These are phyloP conservation scores for Antitype chi DNA, from an alignment of 2,888 invertebrate genomes.

Conservation along the genomic window DNA sequence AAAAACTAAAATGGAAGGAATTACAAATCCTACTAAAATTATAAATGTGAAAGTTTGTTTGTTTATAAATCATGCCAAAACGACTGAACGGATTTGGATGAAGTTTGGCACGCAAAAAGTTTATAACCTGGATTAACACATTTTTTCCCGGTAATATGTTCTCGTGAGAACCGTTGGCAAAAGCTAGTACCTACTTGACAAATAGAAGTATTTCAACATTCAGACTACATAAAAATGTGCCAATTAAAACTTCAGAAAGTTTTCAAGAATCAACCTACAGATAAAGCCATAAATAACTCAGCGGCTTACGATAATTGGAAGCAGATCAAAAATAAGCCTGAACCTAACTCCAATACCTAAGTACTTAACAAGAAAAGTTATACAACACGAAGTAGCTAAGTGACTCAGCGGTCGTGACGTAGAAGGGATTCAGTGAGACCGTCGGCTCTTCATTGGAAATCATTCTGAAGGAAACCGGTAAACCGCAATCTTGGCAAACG, in stretches of 20 bases:
- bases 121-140: too few species aligned
- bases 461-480: constrained; percentile 37
- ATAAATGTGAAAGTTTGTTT: too few species aligned
- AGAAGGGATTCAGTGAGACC: constrained; percentile 31
- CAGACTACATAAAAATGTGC: not conserved
- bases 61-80: too few species aligned
- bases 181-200: too few species aligned
- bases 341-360: constrained; percentile 14
- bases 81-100: too few species aligned
- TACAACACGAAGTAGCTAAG: constrained; percentile 20
- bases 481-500: constrained; percentile 45
- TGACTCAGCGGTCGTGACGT: constrained; percentile 1
- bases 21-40: not conserved
- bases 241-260: constrained; percentile 11
- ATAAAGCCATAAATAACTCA: constrained; percentile 8
- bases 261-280: not conserved
- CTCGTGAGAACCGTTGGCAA: too few species aligned
- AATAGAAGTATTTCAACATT: not conserved
- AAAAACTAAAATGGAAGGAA: not conserved
- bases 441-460: constrained; percentile 25
- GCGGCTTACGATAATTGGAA: not conserved
- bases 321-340: constrained; percentile 20
- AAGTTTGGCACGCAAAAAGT: too few species aligned
- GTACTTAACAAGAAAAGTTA: constrained; percentile 38
- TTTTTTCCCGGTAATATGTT: too few species aligned